These are phyloP conservation scores for Garrulus glandarius DNA, from an alignment of 2,797 vertebrate genomes.

Conservation along the genomic window DNA sequence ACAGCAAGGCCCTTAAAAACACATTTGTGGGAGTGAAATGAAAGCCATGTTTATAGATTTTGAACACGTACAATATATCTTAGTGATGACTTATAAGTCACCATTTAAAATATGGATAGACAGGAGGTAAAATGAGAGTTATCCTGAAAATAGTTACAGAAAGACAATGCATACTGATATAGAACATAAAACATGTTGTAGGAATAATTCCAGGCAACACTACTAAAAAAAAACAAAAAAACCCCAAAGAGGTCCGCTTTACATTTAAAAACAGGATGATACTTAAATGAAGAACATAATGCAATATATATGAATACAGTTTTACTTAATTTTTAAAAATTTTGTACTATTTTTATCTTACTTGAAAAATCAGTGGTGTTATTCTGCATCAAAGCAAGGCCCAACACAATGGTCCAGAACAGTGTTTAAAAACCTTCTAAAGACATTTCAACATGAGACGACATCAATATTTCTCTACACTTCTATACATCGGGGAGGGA, in stretches of 20 bases:
- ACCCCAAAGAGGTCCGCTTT: not conserved
- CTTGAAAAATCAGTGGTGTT: not conserved
- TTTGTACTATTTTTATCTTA: not conserved
- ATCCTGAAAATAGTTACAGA: not conserved
- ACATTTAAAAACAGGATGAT: not conserved
- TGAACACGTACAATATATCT: not conserved
- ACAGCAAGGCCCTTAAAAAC: not conserved
- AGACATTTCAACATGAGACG: not conserved
- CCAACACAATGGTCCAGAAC: not conserved
- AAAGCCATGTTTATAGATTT: not conserved
- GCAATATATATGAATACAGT: accelerated
- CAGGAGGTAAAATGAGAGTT: not conserved
- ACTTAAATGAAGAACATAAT: not conserved
- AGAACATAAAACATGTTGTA: not conserved
- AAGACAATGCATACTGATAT: not conserved
- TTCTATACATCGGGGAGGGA: accelerated
- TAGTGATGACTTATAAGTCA: not conserved
- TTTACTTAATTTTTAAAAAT: not conserved
- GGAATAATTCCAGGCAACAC: not conserved
- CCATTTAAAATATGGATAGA: not conserved
- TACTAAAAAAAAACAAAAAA: not conserved
- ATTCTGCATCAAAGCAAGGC: not conserved
- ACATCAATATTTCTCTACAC: not conserved
- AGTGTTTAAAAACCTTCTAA: not conserved
- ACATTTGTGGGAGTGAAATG: not conserved